Evolutionary conservation across 2,113 vertebrate species (phyloP), one percentile per base, ranked within the genome.

Genomic region (Eublepharis macularius): DNA sequence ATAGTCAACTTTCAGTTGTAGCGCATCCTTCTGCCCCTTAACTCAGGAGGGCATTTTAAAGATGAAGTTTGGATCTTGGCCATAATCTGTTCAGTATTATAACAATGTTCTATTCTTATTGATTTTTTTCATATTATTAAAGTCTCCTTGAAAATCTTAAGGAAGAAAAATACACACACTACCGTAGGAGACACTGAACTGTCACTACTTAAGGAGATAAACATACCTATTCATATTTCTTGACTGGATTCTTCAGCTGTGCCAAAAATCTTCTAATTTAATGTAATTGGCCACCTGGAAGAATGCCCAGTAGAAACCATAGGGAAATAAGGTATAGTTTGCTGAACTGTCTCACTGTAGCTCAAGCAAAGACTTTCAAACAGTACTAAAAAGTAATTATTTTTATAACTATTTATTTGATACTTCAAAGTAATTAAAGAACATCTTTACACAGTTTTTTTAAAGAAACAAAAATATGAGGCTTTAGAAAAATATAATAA

Each of bases 211-310:
- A 86, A 89, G 4, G 10, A 75, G 1, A 74, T 0, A 24, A 81
- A 84, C 93, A 72, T 93, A 96, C 95, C 96, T 84, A 10, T 80
- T 34, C n/a, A 83, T 0, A 19, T 57, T 17, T 86, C 88, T 19
- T 83, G 80, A 16, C 90, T 39, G 54, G 65, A 88, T 73, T 94
- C 91, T 68, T 94, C 93, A 83, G 89, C 93, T 41, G 51, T 43
- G 17, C 93, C 94, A 74, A 73, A 45, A 77, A 87, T 96, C 94
- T 92, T 95, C 90, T 77, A 95, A 82, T 60, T 80, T 85, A 57
- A 95, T 39, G 84, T 88, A 94, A 85, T 92, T 91, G 76, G 94
- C 93, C 83, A 96, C 84, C 96, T 97, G 91, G 77, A 79, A 80
- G 86, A 84, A 83, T 83, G 85, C 1, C 0, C 21, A 41, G 77